Evolutionary conservation across 2,113 vertebrate species (phyloP).

Genomic region (Nerophis lumbriciformis): DNA sequence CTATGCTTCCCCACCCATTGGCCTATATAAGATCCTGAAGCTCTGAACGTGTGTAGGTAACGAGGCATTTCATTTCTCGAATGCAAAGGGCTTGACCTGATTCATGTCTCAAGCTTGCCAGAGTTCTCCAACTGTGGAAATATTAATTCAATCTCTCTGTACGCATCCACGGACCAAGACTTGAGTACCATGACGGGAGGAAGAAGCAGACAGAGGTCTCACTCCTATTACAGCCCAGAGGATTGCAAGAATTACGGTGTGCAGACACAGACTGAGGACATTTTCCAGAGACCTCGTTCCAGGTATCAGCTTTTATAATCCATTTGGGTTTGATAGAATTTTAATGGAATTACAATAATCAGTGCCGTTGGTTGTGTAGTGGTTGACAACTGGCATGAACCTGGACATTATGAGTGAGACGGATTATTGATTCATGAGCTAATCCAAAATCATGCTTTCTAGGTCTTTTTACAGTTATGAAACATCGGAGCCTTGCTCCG

Average conservation of each 20-base stretch:
- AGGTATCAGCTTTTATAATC: slow-evolving; percentile 37
- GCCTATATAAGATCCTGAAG: slow-evolving; percentile 41
- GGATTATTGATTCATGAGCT: not conserved
- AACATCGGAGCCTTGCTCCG: slow-evolving; percentile 26
- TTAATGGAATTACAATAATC: no score
- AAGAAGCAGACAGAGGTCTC: slow-evolving; percentile 51
- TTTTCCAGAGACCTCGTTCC: slow-evolving; percentile 55
- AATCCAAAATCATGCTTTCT: not conserved
- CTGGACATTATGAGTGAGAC: not conserved
- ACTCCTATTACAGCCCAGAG: slow-evolving; percentile 50
- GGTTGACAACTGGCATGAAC: not conserved
- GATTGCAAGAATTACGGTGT: slow-evolving; percentile 28
- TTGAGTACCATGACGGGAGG: slow-evolving; percentile 19
- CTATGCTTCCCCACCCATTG: slow-evolving; percentile 14
- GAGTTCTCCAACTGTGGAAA: slow-evolving; percentile 51
- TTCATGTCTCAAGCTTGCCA: slow-evolving; percentile 36
- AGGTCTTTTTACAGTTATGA: slow-evolving; percentile 71
- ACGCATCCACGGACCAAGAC: slow-evolving; percentile 25
- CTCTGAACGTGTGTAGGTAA: not conserved
- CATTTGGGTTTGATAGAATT: no score
- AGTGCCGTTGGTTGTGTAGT: not conserved
- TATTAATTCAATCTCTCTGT: slow-evolving; percentile 28
- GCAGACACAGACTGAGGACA: slow-evolving; percentile 24
- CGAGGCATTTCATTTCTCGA: not conserved
- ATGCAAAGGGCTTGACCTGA: slow-evolving; percentile 42